Percentiles rank a stretch among this genome's conserved stretches.
Evolutionary conservation across 2,797 vertebrate genomes (phyloP).

Genomic region (Enteromius treurensis): DNA sequence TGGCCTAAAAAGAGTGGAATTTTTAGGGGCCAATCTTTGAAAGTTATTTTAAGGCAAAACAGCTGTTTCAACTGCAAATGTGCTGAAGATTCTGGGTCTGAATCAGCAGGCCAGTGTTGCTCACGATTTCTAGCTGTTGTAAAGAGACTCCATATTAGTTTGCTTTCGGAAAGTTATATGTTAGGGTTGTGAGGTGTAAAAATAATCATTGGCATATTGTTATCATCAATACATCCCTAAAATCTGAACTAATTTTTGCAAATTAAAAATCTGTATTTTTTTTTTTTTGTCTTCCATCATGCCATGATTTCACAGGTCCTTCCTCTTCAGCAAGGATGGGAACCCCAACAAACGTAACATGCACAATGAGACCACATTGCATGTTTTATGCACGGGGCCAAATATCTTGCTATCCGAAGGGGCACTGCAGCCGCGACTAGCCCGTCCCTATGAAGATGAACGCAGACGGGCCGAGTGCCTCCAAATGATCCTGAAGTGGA

Average conservation of each 20-base stretch:
- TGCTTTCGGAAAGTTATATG: neutral
- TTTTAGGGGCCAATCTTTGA: neutral
- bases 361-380: conserved; percentile 96
- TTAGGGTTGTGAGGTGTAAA: neutral
- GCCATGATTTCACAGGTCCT: conserved; percentile 79
- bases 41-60: conserved; percentile 34
- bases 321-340: conserved; percentile 94
- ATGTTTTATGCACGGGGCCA: conserved; percentile 97
- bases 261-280: too few relatives aligned
- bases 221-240: neutral
- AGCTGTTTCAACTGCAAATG: conserved; percentile 35
- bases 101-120: conserved; percentile 13
- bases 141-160: neutral
- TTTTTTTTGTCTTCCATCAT: neutral
- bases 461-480: conserved; percentile 91
- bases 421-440: conserved; percentile 88
- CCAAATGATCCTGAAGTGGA: conserved; percentile 92
- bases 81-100: conserved; percentile 10
- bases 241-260: neutral
- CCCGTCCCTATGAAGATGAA: conserved; percentile 87
- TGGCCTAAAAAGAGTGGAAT: neutral
- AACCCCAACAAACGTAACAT: conserved; percentile 98
- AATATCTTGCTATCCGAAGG: conserved; percentile 93
- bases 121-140: neutral
- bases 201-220: neutral